A percentile compares a stretch with the other conserved stretches of the same genome.
These are phyloP conservation scores for Lasioglossum figueresi DNA, from an alignment of 2,888 invertebrate genomes.

Conservation along the genomic window DNA sequence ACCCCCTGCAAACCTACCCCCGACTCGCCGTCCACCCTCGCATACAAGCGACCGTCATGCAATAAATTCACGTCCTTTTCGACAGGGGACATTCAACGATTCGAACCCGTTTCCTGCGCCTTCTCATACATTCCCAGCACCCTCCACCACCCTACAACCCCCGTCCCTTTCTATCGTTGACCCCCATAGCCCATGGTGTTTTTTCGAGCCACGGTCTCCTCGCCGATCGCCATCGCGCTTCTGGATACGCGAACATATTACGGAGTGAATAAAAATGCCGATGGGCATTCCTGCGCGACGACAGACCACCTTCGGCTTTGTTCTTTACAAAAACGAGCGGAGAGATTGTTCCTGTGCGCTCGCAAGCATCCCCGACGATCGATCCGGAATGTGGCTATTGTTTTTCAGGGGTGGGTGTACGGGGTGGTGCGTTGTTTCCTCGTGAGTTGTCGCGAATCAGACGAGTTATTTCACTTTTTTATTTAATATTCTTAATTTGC, in stretches of 20 bases:
- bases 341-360: conserved; percentile 7
- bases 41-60: conserved; percentile 13
- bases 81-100: conserved; percentile 47
- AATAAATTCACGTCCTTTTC: conserved; percentile 65
- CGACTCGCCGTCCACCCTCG: not conserved
- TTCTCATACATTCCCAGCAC: conserved; percentile 11
- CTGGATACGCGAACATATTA: conserved; percentile 26
- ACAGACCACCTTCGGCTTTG: not conserved
- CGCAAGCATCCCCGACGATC: not conserved
- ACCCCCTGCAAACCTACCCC: not conserved
- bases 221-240: not conserved
- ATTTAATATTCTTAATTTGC: too few species aligned
- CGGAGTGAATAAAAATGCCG: conserved; percentile 48
- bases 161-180: not conserved
- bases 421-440: not conserved
- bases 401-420: too few species aligned
- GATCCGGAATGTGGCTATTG: not conserved
- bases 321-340: not conserved
- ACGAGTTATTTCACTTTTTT: not conserved
- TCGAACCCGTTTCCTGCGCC: conserved; percentile 31
- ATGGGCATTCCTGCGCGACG: conserved; percentile 13
- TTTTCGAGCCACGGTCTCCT: conserved; percentile 3
- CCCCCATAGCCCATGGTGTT: conserved; percentile 10
- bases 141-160: not conserved
- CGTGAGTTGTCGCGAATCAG: not conserved